A percentile compares a stretch with the other conserved stretches of the same genome.
phyloP scores from a whole-genome alignment of 2,113 vertebrate genomes.

The Henicopernis longicauda region DNA sequence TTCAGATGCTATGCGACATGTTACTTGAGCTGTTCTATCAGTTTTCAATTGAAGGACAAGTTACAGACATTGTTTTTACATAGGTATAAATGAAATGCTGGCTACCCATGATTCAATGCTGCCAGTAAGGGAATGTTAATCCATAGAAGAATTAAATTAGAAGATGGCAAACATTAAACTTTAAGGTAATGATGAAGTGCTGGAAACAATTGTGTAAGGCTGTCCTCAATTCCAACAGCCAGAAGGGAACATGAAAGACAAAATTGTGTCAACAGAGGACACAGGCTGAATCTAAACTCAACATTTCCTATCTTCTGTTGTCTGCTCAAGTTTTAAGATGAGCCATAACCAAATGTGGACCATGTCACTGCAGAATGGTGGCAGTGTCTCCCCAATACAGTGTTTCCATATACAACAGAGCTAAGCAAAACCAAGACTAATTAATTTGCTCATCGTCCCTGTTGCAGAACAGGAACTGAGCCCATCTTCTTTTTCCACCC shows the following conservation, averaged over 20 bases:
- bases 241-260: neutral
- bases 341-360: neutral
- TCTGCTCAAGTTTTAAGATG: neutral
- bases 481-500: no score
- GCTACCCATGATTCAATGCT: neutral
- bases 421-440: neutral
- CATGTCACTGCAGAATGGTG: neutral
- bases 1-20: neutral
- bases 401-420: neutral
- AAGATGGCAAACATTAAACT: neutral
- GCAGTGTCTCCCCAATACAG: neutral
- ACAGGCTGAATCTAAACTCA: neutral
- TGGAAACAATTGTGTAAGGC: neutral
- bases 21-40: neutral
- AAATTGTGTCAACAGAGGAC: neutral
- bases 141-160: neutral
- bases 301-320: neutral
- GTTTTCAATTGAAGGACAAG: neutral
- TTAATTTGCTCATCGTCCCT: neutral
- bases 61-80: neutral
- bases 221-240: neutral
- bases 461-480: slow-evolving; percentile 18
- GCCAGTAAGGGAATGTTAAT: neutral
- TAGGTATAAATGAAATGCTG: neutral
- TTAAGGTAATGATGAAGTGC: neutral